Conservation (phyloP, 2,113 vertebrate species). For the Thinocorus orbignyianus region DNA sequence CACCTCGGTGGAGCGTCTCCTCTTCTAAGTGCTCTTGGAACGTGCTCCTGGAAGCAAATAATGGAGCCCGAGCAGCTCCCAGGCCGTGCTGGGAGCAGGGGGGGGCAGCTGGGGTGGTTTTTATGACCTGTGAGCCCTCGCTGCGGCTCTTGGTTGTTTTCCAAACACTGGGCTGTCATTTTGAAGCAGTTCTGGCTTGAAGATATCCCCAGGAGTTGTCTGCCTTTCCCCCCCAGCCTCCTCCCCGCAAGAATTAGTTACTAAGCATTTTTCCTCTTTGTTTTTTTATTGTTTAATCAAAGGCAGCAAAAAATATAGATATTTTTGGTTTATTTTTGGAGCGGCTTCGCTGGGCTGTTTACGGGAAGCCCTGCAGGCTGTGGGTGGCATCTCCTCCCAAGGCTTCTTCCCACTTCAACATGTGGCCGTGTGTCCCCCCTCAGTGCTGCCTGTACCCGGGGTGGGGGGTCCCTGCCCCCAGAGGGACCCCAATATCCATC, state of each 20-base stretch:
- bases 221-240: neutral
- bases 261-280: neutral
- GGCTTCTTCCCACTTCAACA: fast-evolving
- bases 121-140: neutral
- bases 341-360: neutral
- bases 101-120: fast-evolving
- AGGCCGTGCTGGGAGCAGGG: neutral
- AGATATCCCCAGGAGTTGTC: neutral
- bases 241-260: neutral
- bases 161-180: neutral
- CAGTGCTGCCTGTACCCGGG: fast-evolving
- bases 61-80: neutral
- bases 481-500: neutral
- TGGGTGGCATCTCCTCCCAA: neutral
- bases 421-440: neutral
- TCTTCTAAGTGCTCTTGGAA: neutral
- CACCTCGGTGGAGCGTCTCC: neutral
- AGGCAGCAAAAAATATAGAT: too few relatives aligned
- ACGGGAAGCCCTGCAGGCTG: neutral
- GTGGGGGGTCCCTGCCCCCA: fast-evolving
- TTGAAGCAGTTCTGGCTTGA: neutral
- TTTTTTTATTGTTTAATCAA: neutral
- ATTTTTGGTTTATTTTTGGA: neutral
- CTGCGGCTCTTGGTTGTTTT: neutral
- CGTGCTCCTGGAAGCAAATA: neutral